phyloP scores from a whole-genome alignment of 2,888 invertebrate genomes.

The Agrilus biguttatus region DNA sequence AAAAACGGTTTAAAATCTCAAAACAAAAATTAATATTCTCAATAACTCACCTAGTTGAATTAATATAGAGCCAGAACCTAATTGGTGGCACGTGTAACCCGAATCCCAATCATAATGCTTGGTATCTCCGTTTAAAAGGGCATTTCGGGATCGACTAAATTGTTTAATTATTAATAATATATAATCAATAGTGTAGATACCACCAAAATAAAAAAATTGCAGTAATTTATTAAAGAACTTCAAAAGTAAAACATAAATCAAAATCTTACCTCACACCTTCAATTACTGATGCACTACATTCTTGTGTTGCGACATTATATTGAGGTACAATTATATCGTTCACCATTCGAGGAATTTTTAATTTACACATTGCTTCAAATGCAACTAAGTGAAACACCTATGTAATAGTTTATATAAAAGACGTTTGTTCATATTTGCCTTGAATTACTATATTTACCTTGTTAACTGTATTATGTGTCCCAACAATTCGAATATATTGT shows the following conservation, averaged over 20 bases:
- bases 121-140: conserved; percentile 88
- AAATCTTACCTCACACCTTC: conserved; percentile 71
- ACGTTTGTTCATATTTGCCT: no score
- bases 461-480: conserved; percentile 92
- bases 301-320: conserved; percentile 84
- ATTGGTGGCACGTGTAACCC: conserved; percentile 94
- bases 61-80: conserved; percentile 86
- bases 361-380: conserved; percentile 78
- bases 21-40: no score
- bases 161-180: conserved; percentile 1
- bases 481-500: conserved; percentile 65
- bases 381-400: conserved; percentile 85
- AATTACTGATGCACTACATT: conserved; percentile 81
- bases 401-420: background rate
- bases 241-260: background rate
- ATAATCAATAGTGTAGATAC: no score
- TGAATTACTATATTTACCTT: conserved; percentile 38
- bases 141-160: conserved; percentile 72
- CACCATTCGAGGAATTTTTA: conserved; percentile 56
- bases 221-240: no score
- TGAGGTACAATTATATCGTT: conserved; percentile 68
- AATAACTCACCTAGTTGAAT: conserved; percentile 61
- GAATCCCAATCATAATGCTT: conserved; percentile 97
- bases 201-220: background rate
- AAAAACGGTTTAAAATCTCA: background rate